phyloP scores from a whole-genome alignment of 2,113 vertebrate genomes.

The Campylomormyrus tamandua region DNA sequence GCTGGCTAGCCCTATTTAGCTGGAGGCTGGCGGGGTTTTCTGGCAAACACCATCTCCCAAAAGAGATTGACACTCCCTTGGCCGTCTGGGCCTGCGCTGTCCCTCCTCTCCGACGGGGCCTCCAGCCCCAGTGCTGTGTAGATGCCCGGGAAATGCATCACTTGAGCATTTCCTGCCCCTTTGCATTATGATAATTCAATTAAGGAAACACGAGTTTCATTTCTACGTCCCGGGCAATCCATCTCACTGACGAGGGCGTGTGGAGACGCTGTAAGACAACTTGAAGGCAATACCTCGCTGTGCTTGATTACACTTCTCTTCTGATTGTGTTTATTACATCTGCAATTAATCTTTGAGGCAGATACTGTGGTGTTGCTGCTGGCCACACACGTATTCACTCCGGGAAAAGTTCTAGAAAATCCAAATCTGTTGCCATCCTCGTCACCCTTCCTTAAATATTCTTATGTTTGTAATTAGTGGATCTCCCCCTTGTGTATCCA shows the following conservation, averaged over 20 bases:
- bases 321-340: conserved; percentile 8
- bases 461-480: not conserved
- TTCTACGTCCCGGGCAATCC: not conserved
- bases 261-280: conserved; percentile 8
- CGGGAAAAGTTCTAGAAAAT: not conserved
- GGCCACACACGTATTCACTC: not conserved
- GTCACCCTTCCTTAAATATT: not conserved
- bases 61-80: not conserved
- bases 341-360: conserved; percentile 15
- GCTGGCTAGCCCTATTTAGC: not conserved
- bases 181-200: conserved; percentile 12
- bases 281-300: not conserved
- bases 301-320: conserved; percentile 1
- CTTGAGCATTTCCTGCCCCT: not conserved
- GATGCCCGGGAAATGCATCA: not conserved
- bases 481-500: not conserved
- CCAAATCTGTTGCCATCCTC: not conserved
- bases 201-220: conserved; percentile 1
- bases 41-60: not conserved
- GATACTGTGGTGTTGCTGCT: not conserved
- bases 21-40: not conserved
- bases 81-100: not conserved
- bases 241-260: not conserved
- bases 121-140: not conserved
- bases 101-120: not conserved